Conservation (phyloP, 2,113 vertebrate species). For the Ctenodactylus gundi region DNA sequence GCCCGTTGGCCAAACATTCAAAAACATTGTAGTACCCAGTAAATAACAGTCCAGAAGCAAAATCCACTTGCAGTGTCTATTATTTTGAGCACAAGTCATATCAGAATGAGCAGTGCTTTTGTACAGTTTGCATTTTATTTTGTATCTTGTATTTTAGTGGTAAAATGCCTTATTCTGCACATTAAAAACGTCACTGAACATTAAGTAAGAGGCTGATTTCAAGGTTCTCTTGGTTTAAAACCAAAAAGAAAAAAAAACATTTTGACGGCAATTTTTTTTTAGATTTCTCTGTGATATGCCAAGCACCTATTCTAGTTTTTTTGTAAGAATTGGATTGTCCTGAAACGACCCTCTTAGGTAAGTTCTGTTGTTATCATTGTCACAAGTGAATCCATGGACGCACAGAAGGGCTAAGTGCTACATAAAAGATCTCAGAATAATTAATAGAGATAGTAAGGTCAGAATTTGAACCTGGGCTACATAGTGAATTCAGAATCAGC, state of each 20-base stretch:
- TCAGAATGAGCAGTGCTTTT: neutral
- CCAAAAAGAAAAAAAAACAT: neutral
- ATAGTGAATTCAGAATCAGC: no score
- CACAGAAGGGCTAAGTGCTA: neutral
- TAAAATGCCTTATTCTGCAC: neutral
- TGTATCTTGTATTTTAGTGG: constrained; percentile 1
- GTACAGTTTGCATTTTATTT: constrained; percentile 27
- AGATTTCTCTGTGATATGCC: neutral
- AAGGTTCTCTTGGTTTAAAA: constrained; percentile 36
- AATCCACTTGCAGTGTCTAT: constrained; percentile 1
- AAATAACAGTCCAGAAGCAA: constrained; percentile 48
- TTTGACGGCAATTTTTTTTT: neutral
- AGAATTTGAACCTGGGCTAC: neutral
- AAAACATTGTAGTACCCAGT: constrained; percentile 36
- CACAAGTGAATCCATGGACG: neutral
- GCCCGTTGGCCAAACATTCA: constrained; percentile 52
- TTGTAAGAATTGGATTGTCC: neutral
- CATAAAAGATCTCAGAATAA: neutral
- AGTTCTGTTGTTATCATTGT: neutral
- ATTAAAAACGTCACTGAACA: neutral
- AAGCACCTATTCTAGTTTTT: neutral
- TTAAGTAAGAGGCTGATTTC: neutral
- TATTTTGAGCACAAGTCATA: constrained; percentile 49
- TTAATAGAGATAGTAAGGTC: neutral
- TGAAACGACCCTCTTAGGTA: neutral